Conservation (phyloP, 2,888 invertebrate genomes). For the Amphiduros pacificus region DNA sequence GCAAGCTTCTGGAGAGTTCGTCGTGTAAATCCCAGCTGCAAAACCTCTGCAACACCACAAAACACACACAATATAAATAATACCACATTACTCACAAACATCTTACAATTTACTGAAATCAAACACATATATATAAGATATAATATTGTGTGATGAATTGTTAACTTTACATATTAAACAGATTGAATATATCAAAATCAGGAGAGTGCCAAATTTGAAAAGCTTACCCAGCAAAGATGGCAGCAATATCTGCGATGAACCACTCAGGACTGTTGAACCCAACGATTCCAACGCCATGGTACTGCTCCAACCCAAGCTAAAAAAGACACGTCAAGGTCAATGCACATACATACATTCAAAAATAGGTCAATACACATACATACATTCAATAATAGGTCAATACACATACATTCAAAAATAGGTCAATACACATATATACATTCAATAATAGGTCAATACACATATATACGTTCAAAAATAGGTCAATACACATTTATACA, state of each 20-base stretch:
- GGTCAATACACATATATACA: too few relatives aligned
- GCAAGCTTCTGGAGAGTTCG: slow-evolving; percentile 85
- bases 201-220: neutral
- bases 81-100: too few relatives aligned
- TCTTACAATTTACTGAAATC: neutral
- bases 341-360: too few relatives aligned
- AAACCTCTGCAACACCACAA: slow-evolving; percentile 46
- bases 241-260: slow-evolving; percentile 81
- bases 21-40: slow-evolving; percentile 86
- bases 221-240: slow-evolving; percentile 79
- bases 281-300: slow-evolving; percentile 81
- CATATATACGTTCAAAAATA: too few relatives aligned
- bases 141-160: neutral
- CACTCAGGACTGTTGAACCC: slow-evolving; percentile 90
- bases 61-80: too few relatives aligned
- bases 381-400: too few relatives aligned
- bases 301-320: slow-evolving; percentile 77
- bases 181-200: neutral
- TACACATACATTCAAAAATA: too few relatives aligned
- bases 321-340: too few relatives aligned
- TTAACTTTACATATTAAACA: neutral
- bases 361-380: too few relatives aligned
- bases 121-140: neutral
- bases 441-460: too few relatives aligned
- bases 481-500: too few relatives aligned